Conservation (phyloP, 2,797 vertebrate species). For the Masticophis lateralis region DNA sequence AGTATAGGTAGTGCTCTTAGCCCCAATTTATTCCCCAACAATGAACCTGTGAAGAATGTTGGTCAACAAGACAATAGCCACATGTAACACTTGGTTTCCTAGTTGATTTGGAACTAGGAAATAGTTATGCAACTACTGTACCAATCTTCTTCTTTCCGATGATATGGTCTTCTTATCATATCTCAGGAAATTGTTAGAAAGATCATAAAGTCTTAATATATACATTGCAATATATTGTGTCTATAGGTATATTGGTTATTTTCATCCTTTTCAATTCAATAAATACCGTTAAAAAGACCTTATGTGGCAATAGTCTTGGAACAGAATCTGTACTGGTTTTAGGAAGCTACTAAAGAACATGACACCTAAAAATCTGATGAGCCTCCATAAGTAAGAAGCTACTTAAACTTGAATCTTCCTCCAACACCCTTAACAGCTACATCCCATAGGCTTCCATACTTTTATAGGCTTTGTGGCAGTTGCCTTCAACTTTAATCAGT, state of each 20-base stretch:
- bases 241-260: not conserved
- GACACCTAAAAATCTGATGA: not conserved
- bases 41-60: not conserved
- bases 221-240: not conserved
- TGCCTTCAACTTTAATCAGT: not conserved
- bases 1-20: not conserved
- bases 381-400: not conserved
- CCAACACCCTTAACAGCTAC: not conserved
- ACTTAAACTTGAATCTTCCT: not conserved
- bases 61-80: not conserved
- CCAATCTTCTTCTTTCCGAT: not conserved
- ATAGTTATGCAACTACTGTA: not conserved
- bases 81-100: not conserved
- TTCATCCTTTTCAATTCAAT: not conserved
- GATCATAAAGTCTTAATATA: not conserved
- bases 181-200: not conserved
- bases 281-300: not conserved
- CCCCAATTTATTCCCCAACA: not conserved
- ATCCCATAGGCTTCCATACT: too few relatives aligned
- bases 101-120: not conserved
- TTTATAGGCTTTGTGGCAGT: not conserved
- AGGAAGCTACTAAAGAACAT: not conserved
- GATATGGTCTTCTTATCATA: not conserved
- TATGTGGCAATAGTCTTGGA: not conserved
- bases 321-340: not conserved